Percentiles rank a stretch among this genome's conserved stretches.
Evolutionary conservation across 2,113 vertebrate genomes (phyloP).

Genomic region (Xerus inauris): DNA sequence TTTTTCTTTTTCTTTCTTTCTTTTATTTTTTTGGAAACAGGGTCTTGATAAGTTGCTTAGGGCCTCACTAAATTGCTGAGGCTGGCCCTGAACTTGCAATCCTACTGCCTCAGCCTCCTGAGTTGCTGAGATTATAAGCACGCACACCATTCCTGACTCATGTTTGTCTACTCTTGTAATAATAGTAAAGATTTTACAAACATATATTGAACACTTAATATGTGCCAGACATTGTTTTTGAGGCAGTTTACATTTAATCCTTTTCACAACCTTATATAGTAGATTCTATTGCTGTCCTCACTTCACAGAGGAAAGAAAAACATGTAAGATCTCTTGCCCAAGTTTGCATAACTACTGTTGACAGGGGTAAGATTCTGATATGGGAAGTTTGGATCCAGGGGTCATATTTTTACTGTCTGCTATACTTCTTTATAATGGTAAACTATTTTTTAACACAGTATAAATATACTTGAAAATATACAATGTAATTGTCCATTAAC

Average conservation of each 20-base stretch:
- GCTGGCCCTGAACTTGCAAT: too few relatives aligned
- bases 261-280: not conserved
- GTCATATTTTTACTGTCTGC: not conserved
- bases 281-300: not conserved
- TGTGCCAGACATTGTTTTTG: not conserved
- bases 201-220: not conserved
- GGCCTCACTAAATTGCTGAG: too few relatives aligned
- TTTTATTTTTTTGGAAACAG: too few relatives aligned
- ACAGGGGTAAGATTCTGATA: not conserved
- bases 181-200: slow-evolving; percentile 2
- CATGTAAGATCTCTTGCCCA: not conserved
- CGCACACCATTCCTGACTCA: too few relatives aligned
- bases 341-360: not conserved
- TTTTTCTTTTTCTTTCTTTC: too few relatives aligned
- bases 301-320: slow-evolving; percentile 21
- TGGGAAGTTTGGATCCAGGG: not conserved
- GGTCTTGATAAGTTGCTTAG: too few relatives aligned
- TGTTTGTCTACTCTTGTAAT: not conserved
- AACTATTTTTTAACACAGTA: not conserved
- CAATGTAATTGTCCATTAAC: not conserved
- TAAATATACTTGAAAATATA: not conserved
- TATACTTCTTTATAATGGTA: not conserved
- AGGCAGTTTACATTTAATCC: not conserved
- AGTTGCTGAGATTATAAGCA: too few relatives aligned
- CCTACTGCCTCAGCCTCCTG: too few relatives aligned